Evolutionary conservation across 2,888 invertebrate species (phyloP), one percentile per base, ranked within the genome.

Genomic region (Arge pagana): DNA sequence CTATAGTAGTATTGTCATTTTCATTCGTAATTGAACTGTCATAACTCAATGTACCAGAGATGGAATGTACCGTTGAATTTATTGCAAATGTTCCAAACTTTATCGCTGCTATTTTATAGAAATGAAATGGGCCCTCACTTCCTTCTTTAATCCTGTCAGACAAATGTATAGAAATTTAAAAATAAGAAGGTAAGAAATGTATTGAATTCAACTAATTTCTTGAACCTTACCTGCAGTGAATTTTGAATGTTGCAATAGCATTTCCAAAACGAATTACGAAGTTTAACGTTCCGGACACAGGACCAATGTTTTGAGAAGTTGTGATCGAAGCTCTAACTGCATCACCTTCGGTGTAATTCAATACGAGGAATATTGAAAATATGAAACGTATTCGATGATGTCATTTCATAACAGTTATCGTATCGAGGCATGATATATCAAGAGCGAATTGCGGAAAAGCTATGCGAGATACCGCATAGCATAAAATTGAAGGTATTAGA

Each of bases 301-400:
- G 71, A n/a, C 72, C 68, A 1, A 79, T 76, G 57, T 69, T 70
- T 48, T 75, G 75, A 1, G 81, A 79, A n/a, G 80, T 62, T n/a
- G 67, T 65, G 8, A 81, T 72, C 1, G 77, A 72, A 3, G 79
- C 79, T 64, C 82, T 79, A 2, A 83, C 62, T 57, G 83, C 82
- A 36, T 79, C 74, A 21, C 82, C 82, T 83, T 59, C 48, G 67
- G 64, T 42, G 37, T 10, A 13, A 16, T 36, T n/a, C 10, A 19
- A 30, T 30, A 48, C 33, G 18, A 24, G 7, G 15, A 30, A 8
- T 31, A 16, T 6, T 39, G 8, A 31, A 5, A 10, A n/a, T n/a
- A n/a, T n/a, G n/a, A n/a, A n/a, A n/a, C n/a, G n/a, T n/a, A n/a
- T n/a, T n/a, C n/a, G n/a, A n/a, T n/a, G n/a, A n/a, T n/a, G n/a